These are phyloP conservation scores for Phenacoccus solenopsis DNA, from an alignment of 1,140 invertebrate species.

Conservation along the genomic window DNA sequence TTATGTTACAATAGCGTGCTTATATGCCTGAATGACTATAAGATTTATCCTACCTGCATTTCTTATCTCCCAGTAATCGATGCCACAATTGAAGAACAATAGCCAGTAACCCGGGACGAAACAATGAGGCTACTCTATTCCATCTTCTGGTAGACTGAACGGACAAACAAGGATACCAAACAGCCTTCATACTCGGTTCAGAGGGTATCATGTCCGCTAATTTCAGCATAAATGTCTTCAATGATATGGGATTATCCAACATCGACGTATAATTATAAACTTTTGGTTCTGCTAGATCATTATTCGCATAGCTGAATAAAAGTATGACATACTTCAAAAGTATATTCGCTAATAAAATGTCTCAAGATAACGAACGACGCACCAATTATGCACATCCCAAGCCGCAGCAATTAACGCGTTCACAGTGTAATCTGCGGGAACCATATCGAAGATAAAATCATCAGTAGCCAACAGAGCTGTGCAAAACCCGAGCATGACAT, in stretches of 20 bases:
- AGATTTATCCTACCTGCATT: background rate
- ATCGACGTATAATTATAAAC: background rate
- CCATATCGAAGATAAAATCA: constrained; percentile 52
- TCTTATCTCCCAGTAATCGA: background rate
- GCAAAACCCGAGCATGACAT: constrained; percentile 66
- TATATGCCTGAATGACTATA: too few relatives aligned
- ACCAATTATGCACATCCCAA: constrained; percentile 59
- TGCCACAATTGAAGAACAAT: background rate
- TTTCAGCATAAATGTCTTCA: background rate
- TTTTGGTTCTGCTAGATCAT: background rate
- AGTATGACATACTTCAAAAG: too few relatives aligned
- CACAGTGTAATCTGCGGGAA: constrained; percentile 71
- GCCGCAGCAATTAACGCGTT: constrained; percentile 61
- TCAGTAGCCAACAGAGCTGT: constrained; percentile 49
- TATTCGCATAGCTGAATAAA: background rate
- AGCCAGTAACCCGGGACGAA: background rate
- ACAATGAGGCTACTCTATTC: background rate
- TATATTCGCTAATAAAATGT: too few relatives aligned
- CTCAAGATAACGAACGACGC: too few relatives aligned
- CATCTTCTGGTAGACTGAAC: background rate
- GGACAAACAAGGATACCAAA: background rate
- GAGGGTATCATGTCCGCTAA: background rate
- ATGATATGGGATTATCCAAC: background rate
- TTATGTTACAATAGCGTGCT: too few relatives aligned
- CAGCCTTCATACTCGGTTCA: background rate